phyloP scores from a whole-genome alignment of 1,140 invertebrate genomes.

The Pseudomyrmex dendroicus region DNA sequence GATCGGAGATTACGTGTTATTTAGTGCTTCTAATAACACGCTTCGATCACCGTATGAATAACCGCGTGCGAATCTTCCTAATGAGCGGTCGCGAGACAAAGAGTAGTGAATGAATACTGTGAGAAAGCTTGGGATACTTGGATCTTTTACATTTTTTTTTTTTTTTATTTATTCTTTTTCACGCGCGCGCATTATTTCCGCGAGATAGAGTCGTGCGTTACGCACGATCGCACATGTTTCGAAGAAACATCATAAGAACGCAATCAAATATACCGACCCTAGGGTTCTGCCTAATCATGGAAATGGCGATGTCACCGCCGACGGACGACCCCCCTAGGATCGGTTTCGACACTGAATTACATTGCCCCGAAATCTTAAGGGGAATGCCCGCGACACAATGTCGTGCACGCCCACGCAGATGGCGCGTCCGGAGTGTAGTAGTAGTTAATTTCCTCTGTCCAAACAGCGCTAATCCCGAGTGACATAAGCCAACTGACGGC shows the following conservation, averaged over 20 bases:
- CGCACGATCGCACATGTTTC: neutral
- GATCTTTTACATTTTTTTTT: neutral
- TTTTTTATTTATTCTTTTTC: neutral
- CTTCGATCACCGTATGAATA: slow-evolving; percentile 18
- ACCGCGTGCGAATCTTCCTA: neutral
- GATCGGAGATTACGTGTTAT: slow-evolving; percentile 44
- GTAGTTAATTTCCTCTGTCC: slow-evolving; percentile 84
- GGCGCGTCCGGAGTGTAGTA: slow-evolving; percentile 71
- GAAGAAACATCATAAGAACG: slow-evolving; percentile 49
- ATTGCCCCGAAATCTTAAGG: slow-evolving; percentile 75
- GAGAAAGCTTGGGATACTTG: neutral
- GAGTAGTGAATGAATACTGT: neutral
- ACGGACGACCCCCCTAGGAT: slow-evolving; percentile 64
- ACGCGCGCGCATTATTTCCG: neutral
- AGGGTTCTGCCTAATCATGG: slow-evolving; percentile 68
- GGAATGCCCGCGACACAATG: slow-evolving; percentile 74
- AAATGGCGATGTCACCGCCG: slow-evolving; percentile 68
- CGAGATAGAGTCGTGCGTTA: neutral
- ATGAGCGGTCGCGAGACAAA: neutral
- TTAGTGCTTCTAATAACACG: slow-evolving; percentile 34
- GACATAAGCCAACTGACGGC: slow-evolving; percentile 84
- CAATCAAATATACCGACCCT: slow-evolving; percentile 61
- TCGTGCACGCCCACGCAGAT: slow-evolving; percentile 78
- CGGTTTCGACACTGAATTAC: slow-evolving; percentile 73
- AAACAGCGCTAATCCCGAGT: slow-evolving; percentile 84